Percentiles rank a stretch among this genome's conserved stretches.
phyloP scores from a whole-genome alignment of 1,140 invertebrate species.

The Diabrotica virgifera region DNA sequence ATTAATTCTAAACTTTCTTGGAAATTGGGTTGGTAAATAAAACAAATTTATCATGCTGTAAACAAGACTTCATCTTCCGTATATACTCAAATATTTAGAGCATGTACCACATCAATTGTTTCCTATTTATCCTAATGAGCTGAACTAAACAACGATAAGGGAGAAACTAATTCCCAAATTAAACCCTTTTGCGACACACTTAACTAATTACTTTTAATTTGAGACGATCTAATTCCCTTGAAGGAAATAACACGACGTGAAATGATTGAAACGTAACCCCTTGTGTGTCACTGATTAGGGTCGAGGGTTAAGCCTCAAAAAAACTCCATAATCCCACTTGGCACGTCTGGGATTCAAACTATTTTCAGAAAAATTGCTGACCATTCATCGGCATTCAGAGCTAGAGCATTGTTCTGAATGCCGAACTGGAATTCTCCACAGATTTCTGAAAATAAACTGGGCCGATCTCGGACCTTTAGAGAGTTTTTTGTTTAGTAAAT shows the following conservation, averaged over 20 bases:
- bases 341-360: not conserved
- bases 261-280: slow-evolving; percentile 2
- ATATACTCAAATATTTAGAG: too few species aligned
- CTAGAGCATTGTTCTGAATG: not conserved
- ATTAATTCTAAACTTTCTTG: too few species aligned
- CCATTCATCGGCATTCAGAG: not conserved
- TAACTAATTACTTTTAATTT: not conserved
- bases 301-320: not conserved
- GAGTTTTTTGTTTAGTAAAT: slow-evolving; percentile 1
- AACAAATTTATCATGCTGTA: too few species aligned
- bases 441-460: not conserved
- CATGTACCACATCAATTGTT: too few species aligned
- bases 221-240: not conserved
- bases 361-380: slow-evolving; percentile 3
- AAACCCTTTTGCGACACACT: not conserved
- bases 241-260: not conserved
- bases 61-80: too few species aligned
- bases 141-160: too few species aligned
- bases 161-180: not conserved
- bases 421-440: not conserved
- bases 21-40: too few species aligned
- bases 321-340: not conserved
- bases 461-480: not conserved
- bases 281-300: not conserved
- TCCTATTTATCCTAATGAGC: too few species aligned